Conservation (phyloP, 2,888 invertebrate species). For the Agonopterix arenella region DNA sequence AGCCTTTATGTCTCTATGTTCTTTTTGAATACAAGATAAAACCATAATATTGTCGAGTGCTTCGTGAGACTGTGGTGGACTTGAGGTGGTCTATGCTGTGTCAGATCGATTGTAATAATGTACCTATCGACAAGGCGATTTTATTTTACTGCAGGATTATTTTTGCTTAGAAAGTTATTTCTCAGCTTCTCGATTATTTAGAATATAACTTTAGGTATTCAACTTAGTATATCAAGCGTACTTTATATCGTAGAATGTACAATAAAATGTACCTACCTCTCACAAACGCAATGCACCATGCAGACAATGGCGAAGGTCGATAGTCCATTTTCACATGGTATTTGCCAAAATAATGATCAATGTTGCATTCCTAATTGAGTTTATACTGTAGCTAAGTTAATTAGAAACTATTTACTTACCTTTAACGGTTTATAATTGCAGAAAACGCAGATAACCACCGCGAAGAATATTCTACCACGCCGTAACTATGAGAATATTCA, state of each 20-base stretch:
- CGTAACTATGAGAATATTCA: slow-evolving; percentile 74
- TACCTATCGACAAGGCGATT: too few species aligned
- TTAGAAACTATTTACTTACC: slow-evolving; percentile 50
- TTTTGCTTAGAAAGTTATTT: not conserved
- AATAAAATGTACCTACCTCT: not conserved
- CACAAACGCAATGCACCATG: slow-evolving; percentile 75
- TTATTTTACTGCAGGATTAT: too few species aligned
- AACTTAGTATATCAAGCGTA: too few species aligned
- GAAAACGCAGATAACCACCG: slow-evolving; percentile 60
- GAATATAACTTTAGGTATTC: not conserved
- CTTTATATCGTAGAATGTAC: not conserved
- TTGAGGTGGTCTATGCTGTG: too few species aligned
- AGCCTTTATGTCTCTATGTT: too few species aligned
- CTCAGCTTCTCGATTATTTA: not conserved
- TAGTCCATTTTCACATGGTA: slow-evolving; percentile 39
- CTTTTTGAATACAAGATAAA: too few species aligned
- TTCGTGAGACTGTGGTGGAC: too few species aligned
- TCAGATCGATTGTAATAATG: too few species aligned
- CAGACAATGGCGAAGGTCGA: slow-evolving; percentile 77
- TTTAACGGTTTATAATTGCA: slow-evolving; percentile 62
- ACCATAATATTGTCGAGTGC: too few species aligned
- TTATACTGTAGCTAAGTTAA: slow-evolving; percentile 3
- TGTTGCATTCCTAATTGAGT: not conserved
- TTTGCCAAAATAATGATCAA: not conserved
- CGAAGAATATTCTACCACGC: slow-evolving; percentile 73